Base-by-base conservation (phyloP, 1,140 invertebrate genomes). In the Heliconius hermathena region DNA sequence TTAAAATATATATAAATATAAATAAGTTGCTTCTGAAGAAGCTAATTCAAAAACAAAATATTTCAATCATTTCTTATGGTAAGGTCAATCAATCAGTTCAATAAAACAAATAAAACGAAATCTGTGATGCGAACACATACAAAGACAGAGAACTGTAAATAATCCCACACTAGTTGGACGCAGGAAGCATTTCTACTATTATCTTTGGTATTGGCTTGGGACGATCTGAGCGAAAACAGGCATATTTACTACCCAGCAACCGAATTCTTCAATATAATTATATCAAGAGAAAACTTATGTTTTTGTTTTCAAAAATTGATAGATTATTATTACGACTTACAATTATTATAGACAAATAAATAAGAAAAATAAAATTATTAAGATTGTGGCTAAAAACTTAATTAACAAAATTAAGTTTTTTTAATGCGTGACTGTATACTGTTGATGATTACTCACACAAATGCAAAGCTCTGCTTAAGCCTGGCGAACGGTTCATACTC, bases 61-160 rank as follows among this genome's bases (percentile, higher is more conserved):
- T 36, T 36, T 6, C 33, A 36, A 36, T 36, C 6, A 8, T 36
- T 36, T 36, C 33, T 33, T 33, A 33, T 33, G n/a, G n/a, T 60
- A 3, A 3, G 9, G 9, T 26, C 22, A 93, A 89, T 89, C 88
- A 90, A 93, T 91, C 88, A 85, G 79, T 83, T 84, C n/a, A n/a
- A n/a, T n/a, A 85, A 85, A 90, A 85, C 84, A 93, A 93, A 94
- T 93, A 92, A 90, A 88, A 26, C 60, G 22, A 66, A 66, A 86
- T 89, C 90, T 88, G 86, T 46, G 41, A 46, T 46, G 41, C 41
- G 90, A 91, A 88, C 92, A 92, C 91, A 93, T 88, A 93, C 91
- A 93, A 92, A 91, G 89, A 92, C 88, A 85, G 86, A 92, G 91
- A 91, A 89, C 91, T 87, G 90, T 91, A 93, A 91, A 46, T 46